Conservation (phyloP, 2,113 vertebrate species). For the Heptranchias perlo region DNA sequence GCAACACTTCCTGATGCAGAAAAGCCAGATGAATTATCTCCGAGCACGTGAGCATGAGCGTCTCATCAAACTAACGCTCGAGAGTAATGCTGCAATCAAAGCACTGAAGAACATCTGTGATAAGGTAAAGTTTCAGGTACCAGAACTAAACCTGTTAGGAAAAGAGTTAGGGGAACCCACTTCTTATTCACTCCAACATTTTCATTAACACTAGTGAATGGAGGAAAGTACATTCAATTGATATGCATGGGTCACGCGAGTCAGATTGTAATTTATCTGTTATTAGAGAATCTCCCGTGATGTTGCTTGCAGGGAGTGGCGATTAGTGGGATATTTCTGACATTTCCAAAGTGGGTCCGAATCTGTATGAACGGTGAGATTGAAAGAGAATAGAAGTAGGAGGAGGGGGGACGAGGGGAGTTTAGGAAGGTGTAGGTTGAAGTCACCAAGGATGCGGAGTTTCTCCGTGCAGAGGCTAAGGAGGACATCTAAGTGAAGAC, state of each 20-base stretch:
- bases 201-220: not conserved
- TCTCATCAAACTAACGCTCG: conserved; percentile 56
- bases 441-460: not conserved
- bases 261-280: not conserved
- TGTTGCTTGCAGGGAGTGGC: not conserved
- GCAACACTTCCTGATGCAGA: conserved; percentile 56
- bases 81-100: conserved; percentile 60
- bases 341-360: not conserved
- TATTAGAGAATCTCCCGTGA: not conserved
- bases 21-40: conserved; percentile 50
- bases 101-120: conserved; percentile 48
- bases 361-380: not conserved
- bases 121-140: conserved; percentile 54
- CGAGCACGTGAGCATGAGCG: conserved; percentile 45
- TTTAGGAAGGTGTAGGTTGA: not conserved
- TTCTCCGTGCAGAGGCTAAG: not conserved
- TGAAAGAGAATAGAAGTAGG: not conserved
- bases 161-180: too few species aligned
- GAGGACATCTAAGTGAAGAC: not conserved
- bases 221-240: not conserved
- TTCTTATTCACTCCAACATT: not conserved
- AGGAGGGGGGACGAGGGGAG: too few species aligned
- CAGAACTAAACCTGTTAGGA: not conserved
- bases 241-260: not conserved
- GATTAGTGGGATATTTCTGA: not conserved